These are phyloP conservation scores for Oxyteleia sp. DNA, from an alignment of 2,888 invertebrate genomes.

Conservation along the genomic window DNA sequence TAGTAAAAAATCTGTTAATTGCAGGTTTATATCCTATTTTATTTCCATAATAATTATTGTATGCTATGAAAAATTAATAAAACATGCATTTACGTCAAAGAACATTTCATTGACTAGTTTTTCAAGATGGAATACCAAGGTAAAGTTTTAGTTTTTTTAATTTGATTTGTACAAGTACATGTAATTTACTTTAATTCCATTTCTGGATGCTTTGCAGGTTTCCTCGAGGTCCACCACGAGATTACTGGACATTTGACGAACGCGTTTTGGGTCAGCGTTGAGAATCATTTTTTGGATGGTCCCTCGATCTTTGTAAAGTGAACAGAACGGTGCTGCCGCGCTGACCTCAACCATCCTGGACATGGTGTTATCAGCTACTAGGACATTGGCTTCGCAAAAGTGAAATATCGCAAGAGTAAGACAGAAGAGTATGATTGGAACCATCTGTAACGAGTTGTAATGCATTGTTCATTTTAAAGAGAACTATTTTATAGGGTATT, in stretches of 20 bases:
- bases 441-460: slow-evolving; percentile 43
- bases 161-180: no score
- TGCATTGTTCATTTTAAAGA: no score
- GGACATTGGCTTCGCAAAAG: slow-evolving; percentile 86
- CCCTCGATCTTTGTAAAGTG: slow-evolving; percentile 90
- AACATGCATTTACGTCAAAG: no score
- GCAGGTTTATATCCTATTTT: no score
- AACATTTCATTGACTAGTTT: no score
- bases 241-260: slow-evolving; percentile 90
- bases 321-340: slow-evolving; percentile 89
- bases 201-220: slow-evolving; percentile 88
- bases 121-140: no score
- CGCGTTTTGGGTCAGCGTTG: slow-evolving; percentile 89
- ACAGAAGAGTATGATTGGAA: slow-evolving; percentile 6
- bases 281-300: slow-evolving; percentile 90
- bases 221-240: slow-evolving; percentile 89
- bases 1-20: no score
- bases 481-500: no score
- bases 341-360: slow-evolving; percentile 90
- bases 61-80: no score
- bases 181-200: slow-evolving; percentile 88
- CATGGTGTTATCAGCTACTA: slow-evolving; percentile 90
- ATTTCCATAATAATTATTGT: no score
- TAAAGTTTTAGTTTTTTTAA: no score
- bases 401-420: slow-evolving; percentile 69